Evolutionary conservation across 2,113 vertebrate genomes (phyloP), one percentile per base, ranked within the genome.

Genomic region (Tetraodon nigroviridis): DNA sequence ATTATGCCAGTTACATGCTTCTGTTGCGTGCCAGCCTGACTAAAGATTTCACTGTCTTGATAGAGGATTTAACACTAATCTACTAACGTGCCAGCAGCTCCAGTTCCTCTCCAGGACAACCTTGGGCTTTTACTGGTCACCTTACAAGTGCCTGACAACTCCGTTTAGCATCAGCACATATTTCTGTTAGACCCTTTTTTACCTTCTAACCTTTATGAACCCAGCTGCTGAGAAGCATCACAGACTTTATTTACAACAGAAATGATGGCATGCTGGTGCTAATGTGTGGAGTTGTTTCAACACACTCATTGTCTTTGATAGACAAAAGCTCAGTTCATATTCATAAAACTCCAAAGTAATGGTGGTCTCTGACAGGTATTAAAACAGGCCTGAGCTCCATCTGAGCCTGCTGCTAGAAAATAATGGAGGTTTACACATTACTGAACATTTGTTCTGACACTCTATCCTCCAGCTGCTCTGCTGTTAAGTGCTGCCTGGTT

Each of bases 51-150:
- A 3, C 24, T 27, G 27, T 50, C 37, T 63, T 46, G 46, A 71
- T 51, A 58, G 61, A 40, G 63, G 68, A 63, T 75, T 64, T 84
- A 84, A 84, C 59, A 67, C 69, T 86, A 83, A 83, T 83, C 80
- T 71, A 51, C 55, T 56, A 69, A 80, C 51, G 8, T 55, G 57
- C 18, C 61, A 55, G 67, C 61, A 50, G 48, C 77, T 73, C 51
- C 54, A 0, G 4, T 41, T 47, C 32, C 48, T 49, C 55, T 75
- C 47, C 73, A 80, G 80, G 80, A 70, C 76, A 71, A 59, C 64
- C 67, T 17, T 22, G 12, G 11, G 14, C 29, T 32, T 42, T 32
- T 21, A 52, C 22, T 60, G 46, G 24, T 70, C 71, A 54, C 21
- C 65, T 64, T 14, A 58, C 32, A 67, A 48, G 50, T 73, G 46